Conservation (phyloP, 64 coral and sea anemone species). For the Cladopsammia gracilis region DNA sequence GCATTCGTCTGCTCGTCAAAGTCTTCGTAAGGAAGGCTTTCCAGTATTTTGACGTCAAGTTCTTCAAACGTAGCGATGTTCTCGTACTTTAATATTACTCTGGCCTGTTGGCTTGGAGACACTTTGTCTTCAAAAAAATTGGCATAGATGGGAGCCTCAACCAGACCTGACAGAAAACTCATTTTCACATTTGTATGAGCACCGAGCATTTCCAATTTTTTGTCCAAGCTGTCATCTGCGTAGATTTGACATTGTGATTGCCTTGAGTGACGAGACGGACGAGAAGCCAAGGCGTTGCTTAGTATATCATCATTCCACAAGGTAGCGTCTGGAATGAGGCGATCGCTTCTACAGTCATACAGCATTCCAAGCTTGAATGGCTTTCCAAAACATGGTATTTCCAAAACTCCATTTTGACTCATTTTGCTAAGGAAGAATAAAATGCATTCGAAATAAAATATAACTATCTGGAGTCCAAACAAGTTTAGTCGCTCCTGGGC, state of each 20-base stretch:
- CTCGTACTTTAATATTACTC: slow-evolving; percentile 12
- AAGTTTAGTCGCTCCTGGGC: too few species aligned
- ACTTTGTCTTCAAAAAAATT: background rate
- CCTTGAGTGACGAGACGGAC: background rate
- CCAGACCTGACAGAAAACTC: slow-evolving; percentile 13
- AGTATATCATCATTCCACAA: background rate
- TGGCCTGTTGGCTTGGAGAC: background rate
- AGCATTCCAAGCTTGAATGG: slow-evolving; percentile 26
- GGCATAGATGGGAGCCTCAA: background rate
- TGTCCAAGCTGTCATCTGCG: background rate
- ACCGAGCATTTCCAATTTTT: background rate
- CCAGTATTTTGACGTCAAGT: too few species aligned
- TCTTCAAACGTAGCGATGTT: background rate
- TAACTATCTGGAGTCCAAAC: too few species aligned
- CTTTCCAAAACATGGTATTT: slow-evolving; percentile 2
- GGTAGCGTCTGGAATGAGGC: background rate
- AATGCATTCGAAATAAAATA: too few species aligned
- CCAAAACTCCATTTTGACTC: background rate
- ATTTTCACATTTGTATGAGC: background rate
- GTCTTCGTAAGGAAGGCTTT: too few species aligned
- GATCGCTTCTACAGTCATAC: slow-evolving; percentile 4
- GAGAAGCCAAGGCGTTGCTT: background rate
- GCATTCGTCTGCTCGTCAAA: too few species aligned
- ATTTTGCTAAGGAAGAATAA: too few species aligned
- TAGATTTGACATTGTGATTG: slow-evolving; percentile 10